Evolutionary conservation across 2,888 invertebrate genomes (phyloP).

Genomic region (Tenthredo notha): DNA sequence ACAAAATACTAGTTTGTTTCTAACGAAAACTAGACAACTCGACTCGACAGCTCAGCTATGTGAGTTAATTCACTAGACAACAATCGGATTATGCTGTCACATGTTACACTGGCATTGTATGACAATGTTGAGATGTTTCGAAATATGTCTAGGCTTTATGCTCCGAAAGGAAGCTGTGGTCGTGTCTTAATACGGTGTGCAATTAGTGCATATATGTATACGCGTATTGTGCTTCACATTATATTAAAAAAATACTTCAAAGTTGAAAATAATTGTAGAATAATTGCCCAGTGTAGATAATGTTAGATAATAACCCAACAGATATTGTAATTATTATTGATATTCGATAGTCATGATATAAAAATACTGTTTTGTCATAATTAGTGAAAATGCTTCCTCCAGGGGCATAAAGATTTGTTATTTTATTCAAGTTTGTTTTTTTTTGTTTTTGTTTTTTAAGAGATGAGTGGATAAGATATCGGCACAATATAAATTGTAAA

Average conservation of each 20-base stretch:
- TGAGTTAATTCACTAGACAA: constrained; percentile 63
- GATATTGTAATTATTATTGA: constrained; percentile 58
- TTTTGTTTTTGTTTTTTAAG: constrained; percentile 36
- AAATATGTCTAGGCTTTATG: constrained; percentile 47
- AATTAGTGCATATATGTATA: neutral
- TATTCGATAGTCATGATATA: constrained; percentile 59
- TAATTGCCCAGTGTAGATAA: neutral
- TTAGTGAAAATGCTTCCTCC: constrained; percentile 59
- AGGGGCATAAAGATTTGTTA: constrained; percentile 62
- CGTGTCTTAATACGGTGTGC: neutral
- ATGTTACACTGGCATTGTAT: constrained; percentile 62
- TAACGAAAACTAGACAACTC: constrained; percentile 59
- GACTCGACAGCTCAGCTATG: constrained; percentile 53
- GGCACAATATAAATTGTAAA: constrained; percentile 47
- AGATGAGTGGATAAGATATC: constrained; percentile 4
- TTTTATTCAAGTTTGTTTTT: constrained; percentile 42
- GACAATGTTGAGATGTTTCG: constrained; percentile 53
- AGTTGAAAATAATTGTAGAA: neutral
- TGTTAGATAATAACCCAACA: constrained; percentile 39
- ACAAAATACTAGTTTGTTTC: constrained; percentile 59
- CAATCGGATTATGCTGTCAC: constrained; percentile 62
- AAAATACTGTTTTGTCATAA: constrained; percentile 59
- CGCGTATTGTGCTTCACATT: constrained; percentile 2
- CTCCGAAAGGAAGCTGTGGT: constrained; percentile 36
- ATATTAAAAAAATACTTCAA: neutral